phyloP scores from a whole-genome alignment of 1,140 invertebrate species.

The Bombus confusus region DNA sequence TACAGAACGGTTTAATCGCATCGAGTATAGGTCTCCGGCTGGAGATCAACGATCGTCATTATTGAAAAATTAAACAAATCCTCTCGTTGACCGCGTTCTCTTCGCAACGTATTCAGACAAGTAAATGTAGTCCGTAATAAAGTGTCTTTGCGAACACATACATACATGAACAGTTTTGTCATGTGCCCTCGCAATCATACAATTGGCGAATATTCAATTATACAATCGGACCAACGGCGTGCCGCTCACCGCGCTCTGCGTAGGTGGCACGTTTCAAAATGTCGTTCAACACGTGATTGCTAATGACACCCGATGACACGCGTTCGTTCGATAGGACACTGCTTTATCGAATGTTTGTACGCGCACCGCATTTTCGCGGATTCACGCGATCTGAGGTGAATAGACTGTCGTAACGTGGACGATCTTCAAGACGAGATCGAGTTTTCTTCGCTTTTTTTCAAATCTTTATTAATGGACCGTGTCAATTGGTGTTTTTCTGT shows the following conservation, averaged over 20 bases:
- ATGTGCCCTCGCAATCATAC: constrained; percentile 79
- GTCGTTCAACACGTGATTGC: constrained; percentile 54
- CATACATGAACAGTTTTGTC: constrained; percentile 73
- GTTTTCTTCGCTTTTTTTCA: background rate
- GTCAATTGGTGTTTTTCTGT: background rate
- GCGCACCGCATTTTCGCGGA: background rate
- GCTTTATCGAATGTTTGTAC: constrained; percentile 9
- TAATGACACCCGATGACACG: constrained; percentile 53
- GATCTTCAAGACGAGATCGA: background rate
- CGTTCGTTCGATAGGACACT: constrained; percentile 32
- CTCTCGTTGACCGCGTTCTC: constrained; percentile 41
- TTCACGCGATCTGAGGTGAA: background rate
- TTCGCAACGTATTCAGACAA: constrained; percentile 38
- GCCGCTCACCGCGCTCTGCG: constrained; percentile 35
- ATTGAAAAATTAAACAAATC: constrained; percentile 57
- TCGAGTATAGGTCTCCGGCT: background rate
- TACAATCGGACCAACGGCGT: constrained; percentile 77
- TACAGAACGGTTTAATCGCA: constrained; percentile 1
- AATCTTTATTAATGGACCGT: accelerated
- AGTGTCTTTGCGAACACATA: constrained; percentile 43
- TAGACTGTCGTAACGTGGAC: background rate
- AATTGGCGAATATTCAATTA: constrained; percentile 82
- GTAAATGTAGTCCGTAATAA: constrained; percentile 50
- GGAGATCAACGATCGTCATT: constrained; percentile 35
- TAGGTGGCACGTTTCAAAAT: constrained; percentile 63